Evolutionary conservation across 2,888 invertebrate species (phyloP), one percentile per base, ranked within the genome.

Genomic region (Drosophila gaucha): DNA sequence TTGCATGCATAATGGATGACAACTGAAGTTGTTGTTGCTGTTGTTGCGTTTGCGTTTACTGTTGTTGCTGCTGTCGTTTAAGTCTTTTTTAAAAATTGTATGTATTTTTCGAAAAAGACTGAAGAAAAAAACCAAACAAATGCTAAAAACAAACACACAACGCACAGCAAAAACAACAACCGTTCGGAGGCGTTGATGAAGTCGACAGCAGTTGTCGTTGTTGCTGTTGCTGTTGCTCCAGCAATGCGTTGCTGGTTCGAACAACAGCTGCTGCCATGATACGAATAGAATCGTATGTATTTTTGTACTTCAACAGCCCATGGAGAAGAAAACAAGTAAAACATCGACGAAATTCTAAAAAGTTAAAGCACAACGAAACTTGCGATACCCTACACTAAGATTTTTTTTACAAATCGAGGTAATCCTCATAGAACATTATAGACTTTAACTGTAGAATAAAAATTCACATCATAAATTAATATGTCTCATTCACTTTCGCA

Each of bases 1-100:
- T 67, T 50, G 78, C 83, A 80, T 80, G 76, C 83, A 80, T 80
- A 80, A 80, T 83, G 76, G 43, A 74, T 67, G 74, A 69, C 58
- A 73, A 65, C 59, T 60, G 31, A 43, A 36, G 43, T 59, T 55
- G 39, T 41, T 47, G 46, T 38, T 28, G 30, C 31, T 47, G 20
- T 39, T 41, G 31, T 58, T 54, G 38, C 24, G 46, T 35, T 43
- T 14, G 33, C 28, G 46, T 12, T 39, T 47, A 49, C 39, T 62
- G 41, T 39, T 56, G 57, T 39, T 56, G 30, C 24, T 47, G 49
- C 50, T 47, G 73, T 62, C 43, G 62, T 46, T 66, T 56, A 60
- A 49, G 54, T 67, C 67, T 55, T 49, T 66, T 41, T 22, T 4
- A 67, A 69, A 75, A 56, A 49, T 50, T 59, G 56, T 78, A 65